phyloP scores from a whole-genome alignment of 2,113 vertebrate species.

The Gallinago media region DNA sequence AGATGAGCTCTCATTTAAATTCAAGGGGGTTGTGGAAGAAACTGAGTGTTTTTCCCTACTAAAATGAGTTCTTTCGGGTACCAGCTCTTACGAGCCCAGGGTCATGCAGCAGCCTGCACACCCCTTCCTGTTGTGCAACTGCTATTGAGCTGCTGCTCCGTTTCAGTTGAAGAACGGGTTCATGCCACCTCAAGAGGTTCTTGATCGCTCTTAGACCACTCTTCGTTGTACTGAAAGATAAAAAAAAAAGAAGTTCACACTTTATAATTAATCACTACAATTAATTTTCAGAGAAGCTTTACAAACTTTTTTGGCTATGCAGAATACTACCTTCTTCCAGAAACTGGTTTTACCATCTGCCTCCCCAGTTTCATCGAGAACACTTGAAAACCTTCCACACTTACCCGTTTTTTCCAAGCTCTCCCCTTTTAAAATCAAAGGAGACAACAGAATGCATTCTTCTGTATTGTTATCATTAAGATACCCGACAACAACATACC shows the following conservation, averaged over 20 bases:
- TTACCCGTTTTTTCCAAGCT: neutral
- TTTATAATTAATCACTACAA: neutral
- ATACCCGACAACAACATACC: accelerated
- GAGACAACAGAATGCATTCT: neutral
- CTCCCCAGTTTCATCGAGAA: neutral
- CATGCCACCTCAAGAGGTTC: neutral
- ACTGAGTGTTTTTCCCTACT: neutral
- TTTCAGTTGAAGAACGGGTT: neutral
- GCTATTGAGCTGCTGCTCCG: neutral
- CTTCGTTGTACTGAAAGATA: constrained; percentile 16
- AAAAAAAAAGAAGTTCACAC: neutral
- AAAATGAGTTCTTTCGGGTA: neutral
- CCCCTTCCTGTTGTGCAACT: neutral
- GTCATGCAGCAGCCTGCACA: neutral
- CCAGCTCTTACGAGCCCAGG: neutral
- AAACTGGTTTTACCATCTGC: neutral
- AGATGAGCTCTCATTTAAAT: neutral
- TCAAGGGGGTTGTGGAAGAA: neutral
- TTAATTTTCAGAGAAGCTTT: neutral
- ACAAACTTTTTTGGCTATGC: neutral
- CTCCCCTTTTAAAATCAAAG: neutral
- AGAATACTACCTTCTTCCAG: neutral
- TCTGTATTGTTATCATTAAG: neutral
- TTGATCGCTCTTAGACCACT: neutral
- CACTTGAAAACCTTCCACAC: neutral